Evolutionary conservation across 2,113 vertebrate species (phyloP), one percentile per base, ranked within the genome.

Genomic region (Anguilla rostrata): DNA sequence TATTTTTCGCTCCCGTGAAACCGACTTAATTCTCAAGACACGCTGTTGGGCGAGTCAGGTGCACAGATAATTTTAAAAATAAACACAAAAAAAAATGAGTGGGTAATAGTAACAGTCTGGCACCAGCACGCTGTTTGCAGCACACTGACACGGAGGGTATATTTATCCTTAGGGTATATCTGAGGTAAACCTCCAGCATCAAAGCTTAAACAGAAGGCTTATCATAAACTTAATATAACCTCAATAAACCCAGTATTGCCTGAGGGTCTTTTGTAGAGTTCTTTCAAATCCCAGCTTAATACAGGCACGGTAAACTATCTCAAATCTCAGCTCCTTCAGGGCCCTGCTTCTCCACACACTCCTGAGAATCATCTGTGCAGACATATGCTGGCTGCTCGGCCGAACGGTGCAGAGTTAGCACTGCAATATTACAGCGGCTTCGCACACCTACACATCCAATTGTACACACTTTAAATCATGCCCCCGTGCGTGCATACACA

Each of bases 151-250:
- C 34, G n/a, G 26, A 75, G 71, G 34, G 71, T 75, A 26, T 12
- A 75, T 75, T 75, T 12, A 75, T 75, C n/a, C 26, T 7, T 75
- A n/a, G 71, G 26, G n/a, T 29, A 26, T 75, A 75, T 9, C n/a
- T 34, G 11, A 34, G n/a, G 71, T 75, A 75, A 75, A 75, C 71
- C 71, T 75, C 60, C 71, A 75, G n/a, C 71, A 75, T 75, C 71
- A 75, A 75, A 75, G 71, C 71, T 34, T 12, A 75, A 75, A 75
- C 71, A 29, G 71, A n/a, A 75, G n/a, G 71, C 71, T n/a, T 75
- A 75, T n/a, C 71, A 75, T 75, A 75, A 75, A 22, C 71, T 75
- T 75, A 75, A 75, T 75, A 75, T 75, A 75, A 75, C 71, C 71
- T 34, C 71, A 75, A 75, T 75, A 75, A 29, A 34, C 71, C n/a